phyloP scores from a whole-genome alignment of 2,888 invertebrate species.

The Limenitis camilla region DNA sequence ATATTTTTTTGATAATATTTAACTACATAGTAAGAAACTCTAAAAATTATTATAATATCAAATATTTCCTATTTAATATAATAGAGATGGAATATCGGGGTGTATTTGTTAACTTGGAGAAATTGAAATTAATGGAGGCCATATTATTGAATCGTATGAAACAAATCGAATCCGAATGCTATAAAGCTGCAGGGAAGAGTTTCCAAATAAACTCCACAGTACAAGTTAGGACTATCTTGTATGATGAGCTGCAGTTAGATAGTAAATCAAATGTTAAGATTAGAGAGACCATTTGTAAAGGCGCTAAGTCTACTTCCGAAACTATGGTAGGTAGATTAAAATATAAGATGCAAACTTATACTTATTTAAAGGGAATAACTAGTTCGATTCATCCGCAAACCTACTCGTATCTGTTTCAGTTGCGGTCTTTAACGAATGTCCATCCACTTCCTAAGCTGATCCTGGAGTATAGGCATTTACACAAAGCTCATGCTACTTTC shows the following conservation, averaged over 20 bases:
- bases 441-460: slow-evolving; percentile 62
- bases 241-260: slow-evolving; percentile 62
- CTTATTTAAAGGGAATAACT: too few relatives aligned
- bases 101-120: slow-evolving; percentile 44
- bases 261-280: slow-evolving; percentile 47
- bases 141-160: slow-evolving; percentile 41
- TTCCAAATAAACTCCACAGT: slow-evolving; percentile 58
- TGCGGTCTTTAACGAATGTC: slow-evolving; percentile 45
- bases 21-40: background rate
- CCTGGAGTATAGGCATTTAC: slow-evolving; percentile 61
- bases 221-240: slow-evolving; percentile 59
- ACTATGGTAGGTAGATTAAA: slow-evolving; percentile 40
- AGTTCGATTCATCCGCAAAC: too few relatives aligned
- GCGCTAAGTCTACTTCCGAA: slow-evolving; percentile 65
- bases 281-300: slow-evolving; percentile 46
- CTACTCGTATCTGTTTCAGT: slow-evolving; percentile 36
- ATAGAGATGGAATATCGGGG: slow-evolving; percentile 60
- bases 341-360: too few relatives aligned
- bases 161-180: slow-evolving; percentile 47
- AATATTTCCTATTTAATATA: background rate
- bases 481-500: slow-evolving; percentile 66
- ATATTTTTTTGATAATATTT: slow-evolving; percentile 12
- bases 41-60: background rate
- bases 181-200: slow-evolving; percentile 48
- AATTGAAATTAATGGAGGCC: slow-evolving; percentile 49